Evolutionary conservation across 2,888 invertebrate species (phyloP), one percentile per base, ranked within the genome.

Genomic region (Ennomos erosarius): DNA sequence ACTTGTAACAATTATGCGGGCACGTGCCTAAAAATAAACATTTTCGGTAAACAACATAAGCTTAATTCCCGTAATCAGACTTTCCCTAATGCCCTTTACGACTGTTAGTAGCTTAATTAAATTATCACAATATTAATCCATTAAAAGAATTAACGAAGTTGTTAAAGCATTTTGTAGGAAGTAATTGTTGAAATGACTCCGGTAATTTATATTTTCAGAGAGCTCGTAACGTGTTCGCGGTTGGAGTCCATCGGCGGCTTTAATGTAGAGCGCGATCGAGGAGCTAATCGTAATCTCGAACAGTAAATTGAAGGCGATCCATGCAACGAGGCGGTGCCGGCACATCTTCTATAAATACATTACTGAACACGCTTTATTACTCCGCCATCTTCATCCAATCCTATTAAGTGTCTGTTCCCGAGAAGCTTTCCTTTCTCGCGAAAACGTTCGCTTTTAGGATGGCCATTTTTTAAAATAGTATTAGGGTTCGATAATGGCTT

Each of bases 331-430:
- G 75, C 78, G 75, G 74, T 78, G 80, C 75, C 79, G 78, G 82
- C 78, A 82, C 77, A 83, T 85, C 84, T 81, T 80, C 84, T 82
- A 87, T 90, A 91, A 90, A 90, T 87, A 90, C 88, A 89, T 90
- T 91, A 90, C 75, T 69, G 87, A 88, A 91, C 90, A 89, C 88
- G 88, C 84, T 89, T 90, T 90, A 89, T 90, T 89, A 90, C 90
- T 90, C 78, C 77, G 83, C 88, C 85, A 85, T 88, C 88, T 85
- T 87, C 84, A 85, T 89, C 86, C 88, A 89, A 92, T 92, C 90
- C 88, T 88, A 88, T 91, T 91, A 90, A 85, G 85, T 81, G 85
- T 84, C 84, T 84, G 84, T 84, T 86, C 81, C 79, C 81, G 80
- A 82, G 77, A 80, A 84, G 83, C 79, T 82, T 82, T 79, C 76